phyloP scores from a whole-genome alignment of 2,797 vertebrate species.

The Eurystomus glaucurus region DNA sequence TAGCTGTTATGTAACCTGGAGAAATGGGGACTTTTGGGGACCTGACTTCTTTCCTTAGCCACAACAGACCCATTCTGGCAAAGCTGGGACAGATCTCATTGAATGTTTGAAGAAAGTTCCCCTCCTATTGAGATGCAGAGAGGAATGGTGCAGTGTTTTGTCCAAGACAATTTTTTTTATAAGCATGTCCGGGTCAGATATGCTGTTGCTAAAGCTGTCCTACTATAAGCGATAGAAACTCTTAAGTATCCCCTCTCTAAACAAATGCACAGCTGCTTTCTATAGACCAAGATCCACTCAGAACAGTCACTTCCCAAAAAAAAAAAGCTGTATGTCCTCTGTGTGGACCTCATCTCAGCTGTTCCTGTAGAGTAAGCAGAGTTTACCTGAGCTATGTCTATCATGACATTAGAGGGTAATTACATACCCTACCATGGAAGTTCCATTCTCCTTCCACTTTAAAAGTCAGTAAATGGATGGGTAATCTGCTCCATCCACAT shows the following conservation, averaged over 20 bases:
- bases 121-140: background rate
- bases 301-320: rapidly evolving
- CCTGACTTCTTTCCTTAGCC: background rate
- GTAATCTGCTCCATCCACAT: background rate
- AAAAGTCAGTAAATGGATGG: background rate
- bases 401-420: background rate
- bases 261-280: background rate
- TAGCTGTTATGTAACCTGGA: background rate
- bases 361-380: rapidly evolving
- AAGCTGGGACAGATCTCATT: background rate
- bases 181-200: background rate
- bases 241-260: background rate
- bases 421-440: background rate
- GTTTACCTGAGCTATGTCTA: background rate
- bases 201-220: background rate
- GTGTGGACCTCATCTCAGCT: background rate
- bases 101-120: background rate
- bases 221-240: background rate
- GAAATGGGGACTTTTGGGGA: background rate
- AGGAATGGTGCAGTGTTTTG: background rate
- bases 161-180: background rate
- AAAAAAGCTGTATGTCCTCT: background rate
- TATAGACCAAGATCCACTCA: background rate
- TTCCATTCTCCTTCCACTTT: background rate
- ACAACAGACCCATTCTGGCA: background rate